Conservation (phyloP, 2,797 vertebrate species). For the Phrynocephalus vlangalii region DNA sequence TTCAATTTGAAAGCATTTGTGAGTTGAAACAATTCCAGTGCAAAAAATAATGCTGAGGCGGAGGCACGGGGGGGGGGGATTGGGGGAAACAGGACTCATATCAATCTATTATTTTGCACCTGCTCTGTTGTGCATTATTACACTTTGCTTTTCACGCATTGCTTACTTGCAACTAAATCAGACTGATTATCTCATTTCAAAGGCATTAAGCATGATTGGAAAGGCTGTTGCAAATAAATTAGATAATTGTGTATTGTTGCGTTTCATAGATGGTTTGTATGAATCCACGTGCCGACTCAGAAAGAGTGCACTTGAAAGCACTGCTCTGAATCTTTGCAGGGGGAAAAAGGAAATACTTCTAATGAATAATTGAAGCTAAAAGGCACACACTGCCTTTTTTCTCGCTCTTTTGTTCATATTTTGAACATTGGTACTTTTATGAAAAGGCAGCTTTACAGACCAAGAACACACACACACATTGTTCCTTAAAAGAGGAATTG, state of each 20-base stretch:
- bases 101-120: constrained; percentile 58
- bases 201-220: constrained; percentile 64
- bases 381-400: constrained; percentile 45
- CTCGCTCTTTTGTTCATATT: constrained; percentile 45
- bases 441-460: constrained; percentile 60
- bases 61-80: constrained; percentile 24
- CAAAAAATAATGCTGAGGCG: neutral
- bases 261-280: constrained; percentile 54
- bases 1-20: constrained; percentile 48
- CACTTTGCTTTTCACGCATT: constrained; percentile 54
- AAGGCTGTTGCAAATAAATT: constrained; percentile 55
- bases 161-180: constrained; percentile 62
- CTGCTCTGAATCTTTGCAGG: constrained; percentile 56
- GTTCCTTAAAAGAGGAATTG: constrained; percentile 49
- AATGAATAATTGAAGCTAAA: constrained; percentile 73
- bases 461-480: constrained; percentile 38
- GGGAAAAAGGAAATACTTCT: constrained; percentile 55
- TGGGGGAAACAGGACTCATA: neutral
- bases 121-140: constrained; percentile 53
- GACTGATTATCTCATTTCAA: constrained; percentile 50
- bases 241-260: constrained; percentile 40
- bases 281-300: constrained; percentile 39
- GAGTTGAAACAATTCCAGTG: constrained; percentile 60
- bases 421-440: constrained; percentile 60
- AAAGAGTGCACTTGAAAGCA: constrained; percentile 30